A percentile compares a stretch with the other conserved stretches of the same genome.
Conservation (phyloP, 2,888 invertebrate genomes). For the Eupsilia transversa region DNA sequence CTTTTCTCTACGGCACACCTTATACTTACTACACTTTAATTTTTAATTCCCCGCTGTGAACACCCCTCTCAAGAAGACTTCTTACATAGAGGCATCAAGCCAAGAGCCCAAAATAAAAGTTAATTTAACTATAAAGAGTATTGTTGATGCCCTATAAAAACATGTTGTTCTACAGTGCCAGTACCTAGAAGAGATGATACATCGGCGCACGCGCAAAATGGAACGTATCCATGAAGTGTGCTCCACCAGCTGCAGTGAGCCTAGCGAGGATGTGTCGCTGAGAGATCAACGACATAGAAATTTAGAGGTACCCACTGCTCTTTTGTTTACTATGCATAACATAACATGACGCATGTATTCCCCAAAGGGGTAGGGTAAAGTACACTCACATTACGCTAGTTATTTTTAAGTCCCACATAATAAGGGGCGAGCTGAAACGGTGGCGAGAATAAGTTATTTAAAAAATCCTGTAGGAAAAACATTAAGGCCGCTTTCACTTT, state of each 20-base stretch:
- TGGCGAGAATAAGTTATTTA: neutral
- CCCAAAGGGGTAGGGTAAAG: neutral
- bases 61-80: neutral
- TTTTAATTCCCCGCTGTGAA: too few relatives aligned
- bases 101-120: neutral
- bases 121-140: neutral
- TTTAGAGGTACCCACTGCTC: slow-evolving; percentile 59
- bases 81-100: neutral
- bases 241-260: slow-evolving; percentile 93
- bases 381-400: neutral
- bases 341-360: neutral
- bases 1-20: neutral
- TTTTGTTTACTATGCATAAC: neutral
- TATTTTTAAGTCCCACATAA: neutral
- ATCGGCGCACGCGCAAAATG: slow-evolving; percentile 93
- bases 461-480: neutral
- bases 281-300: slow-evolving; percentile 79
- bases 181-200: slow-evolving; percentile 92
- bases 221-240: slow-evolving; percentile 93
- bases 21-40: too few relatives aligned
- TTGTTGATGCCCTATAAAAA: neutral
- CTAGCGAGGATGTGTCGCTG: slow-evolving; percentile 95
- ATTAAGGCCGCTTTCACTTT: too few relatives aligned
- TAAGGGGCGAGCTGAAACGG: too few relatives aligned
- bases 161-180: slow-evolving; percentile 71